Conservation (phyloP, 2,888 invertebrate genomes). For the Pyrocoelia pectoralis region DNA sequence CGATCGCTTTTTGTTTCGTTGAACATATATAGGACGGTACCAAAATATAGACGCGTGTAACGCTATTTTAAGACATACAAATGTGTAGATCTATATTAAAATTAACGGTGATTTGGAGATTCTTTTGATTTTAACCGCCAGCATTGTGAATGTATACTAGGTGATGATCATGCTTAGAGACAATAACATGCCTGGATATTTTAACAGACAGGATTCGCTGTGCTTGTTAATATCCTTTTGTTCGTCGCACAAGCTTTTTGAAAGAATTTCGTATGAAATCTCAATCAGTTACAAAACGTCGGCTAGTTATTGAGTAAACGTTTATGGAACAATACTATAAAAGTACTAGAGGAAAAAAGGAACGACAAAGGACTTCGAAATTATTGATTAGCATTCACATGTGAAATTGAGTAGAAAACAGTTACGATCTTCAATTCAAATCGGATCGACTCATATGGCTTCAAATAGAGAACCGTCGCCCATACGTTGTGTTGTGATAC, state of each 20-base stretch:
- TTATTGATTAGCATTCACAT: conserved; percentile 11
- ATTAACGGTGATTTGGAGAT: conserved; percentile 17
- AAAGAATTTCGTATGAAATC: conserved; percentile 22
- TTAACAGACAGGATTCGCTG: conserved; percentile 29
- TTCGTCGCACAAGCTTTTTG: conserved; percentile 17
- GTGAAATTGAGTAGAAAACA: conserved; percentile 10
- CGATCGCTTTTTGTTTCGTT: background rate
- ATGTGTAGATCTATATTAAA: conserved; percentile 14
- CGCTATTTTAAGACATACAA: conserved; percentile 5
- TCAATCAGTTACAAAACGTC: conserved; percentile 18
- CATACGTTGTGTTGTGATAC: background rate
- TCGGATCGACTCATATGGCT: no score
- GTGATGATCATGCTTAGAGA: conserved; percentile 25
- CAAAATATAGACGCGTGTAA: conserved; percentile 1
- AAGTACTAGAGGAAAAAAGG: conserved; percentile 1
- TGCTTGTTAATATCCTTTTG: conserved; percentile 29
- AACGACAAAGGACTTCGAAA: background rate
- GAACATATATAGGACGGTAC: background rate
- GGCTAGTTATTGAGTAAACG: conserved; percentile 14
- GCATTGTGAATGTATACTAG: conserved; percentile 19
- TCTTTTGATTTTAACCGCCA: conserved; percentile 30
- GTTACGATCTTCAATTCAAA: conserved; percentile 1
- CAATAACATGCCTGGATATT: conserved; percentile 24
- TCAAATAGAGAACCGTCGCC: no score
- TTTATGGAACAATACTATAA: conserved; percentile 15